Evolutionary conservation across 2,113 vertebrate genomes (phyloP), one percentile per base, ranked within the genome.

Genomic region (Albula goreensis): DNA sequence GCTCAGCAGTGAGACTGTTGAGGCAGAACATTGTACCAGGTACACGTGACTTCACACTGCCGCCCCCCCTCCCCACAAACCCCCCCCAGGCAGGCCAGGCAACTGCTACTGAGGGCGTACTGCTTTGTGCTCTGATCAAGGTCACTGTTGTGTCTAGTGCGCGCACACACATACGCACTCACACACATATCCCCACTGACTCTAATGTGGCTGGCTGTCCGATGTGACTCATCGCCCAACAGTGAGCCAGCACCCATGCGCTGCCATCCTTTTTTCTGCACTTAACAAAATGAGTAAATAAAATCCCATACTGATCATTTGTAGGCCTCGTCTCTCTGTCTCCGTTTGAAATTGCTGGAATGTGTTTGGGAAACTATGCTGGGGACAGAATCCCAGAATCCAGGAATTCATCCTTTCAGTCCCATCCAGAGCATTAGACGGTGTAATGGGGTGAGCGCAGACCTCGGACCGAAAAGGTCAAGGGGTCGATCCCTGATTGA

Each of bases 171-270:
- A 81, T 5, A 79, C 49, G 49, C 78, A 79, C 25, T n/a, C 48
- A 79, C 78, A 78, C 77, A 78, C 77, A 0, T 83, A 66, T 13
- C 25, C 0, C 12, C 50, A 70, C 51, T 86, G 12, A 86, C 48
- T 86, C 56, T 81, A 83, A 50, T 85, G 22, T 80, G 19, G 50
- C 70, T n/a, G 25, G 10, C n/a, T 85, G 11, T 22, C n/a, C 60
- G 50, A 74, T 60, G 10, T 86, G 49, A 83, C 63, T 70, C 63
- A 63, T n/a, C 19, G 63, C n/a, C 63, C 63, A 70, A 17, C 19
- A 25, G 63, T 8, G 10, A 25, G 81, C 63, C 12, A 56, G 15
- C n/a, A 85, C 31, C 66, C 70, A 51, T 80, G 83, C 48, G 22
- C 63, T 70, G 19, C 6, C 17, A 63, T 17, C 63, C 63, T n/a